Base-by-base conservation (phyloP, 2,888 invertebrate genomes). In the Pseudococcus viburni region DNA sequence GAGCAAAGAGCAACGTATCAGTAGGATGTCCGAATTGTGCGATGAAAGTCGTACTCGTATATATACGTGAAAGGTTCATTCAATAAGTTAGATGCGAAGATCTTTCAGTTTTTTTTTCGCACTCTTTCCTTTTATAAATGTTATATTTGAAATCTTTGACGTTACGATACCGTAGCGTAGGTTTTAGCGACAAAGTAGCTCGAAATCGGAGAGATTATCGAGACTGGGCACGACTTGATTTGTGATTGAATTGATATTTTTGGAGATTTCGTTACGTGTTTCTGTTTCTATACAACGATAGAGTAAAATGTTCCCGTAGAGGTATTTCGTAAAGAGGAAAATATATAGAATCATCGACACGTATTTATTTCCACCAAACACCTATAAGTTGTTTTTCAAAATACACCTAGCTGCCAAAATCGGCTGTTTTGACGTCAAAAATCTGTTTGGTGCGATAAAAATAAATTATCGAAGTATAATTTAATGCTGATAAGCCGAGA, bases 381-480 rank as follows among this genome's bases (percentile, higher is more conserved):
- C 33, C 11, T 33, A 26, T 33, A 12, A 15, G 33, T 73, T 33
- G 68, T 9, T 73, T 73, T 33, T 0, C 33, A 4, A 19, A 15
- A 55, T 55, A 46, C 51, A 17, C 7, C 6, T 4, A 33, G 26
- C 26, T 33, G 26, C 26, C 26, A 33, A 33, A 33, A 33, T 33
- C 26, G 3, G 26, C 26, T 33, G 1, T 33, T 33, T 17, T 17
- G 73, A 73, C 73, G 73, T 73, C 73, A 73, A 73, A 73, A 73
- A 73, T 73, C 73, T 73, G 73, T 73, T 68, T 26, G 68, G 9
- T 73, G 17, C 1, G 17, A 19, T 73, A 73, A 26, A 68, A 26
- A 68, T 73, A 73, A 73, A 73, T 73, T 73, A 73, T 73, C 12
- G 33, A 46, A 83, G 19, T 80, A 46, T 83, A 83, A 83, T 83